Percentiles rank a stretch among this genome's conserved stretches.
Conservation (phyloP, 1,140 invertebrate species). For the Plectrocnemia conspersa region DNA sequence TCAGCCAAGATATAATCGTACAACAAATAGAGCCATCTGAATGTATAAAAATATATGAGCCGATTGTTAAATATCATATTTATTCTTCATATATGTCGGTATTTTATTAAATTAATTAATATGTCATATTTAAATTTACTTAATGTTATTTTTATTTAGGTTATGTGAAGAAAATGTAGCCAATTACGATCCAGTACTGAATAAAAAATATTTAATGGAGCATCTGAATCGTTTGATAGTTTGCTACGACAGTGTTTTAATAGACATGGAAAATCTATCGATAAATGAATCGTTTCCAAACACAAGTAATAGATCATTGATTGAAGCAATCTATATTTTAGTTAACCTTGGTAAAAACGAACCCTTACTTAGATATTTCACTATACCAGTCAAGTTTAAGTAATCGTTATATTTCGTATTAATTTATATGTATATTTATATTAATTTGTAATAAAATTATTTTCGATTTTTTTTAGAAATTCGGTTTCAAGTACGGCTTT, state of each 20-base stretch:
- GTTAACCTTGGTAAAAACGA: constrained; percentile 54
- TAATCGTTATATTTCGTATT: constrained; percentile 25
- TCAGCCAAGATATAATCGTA: constrained; percentile 30
- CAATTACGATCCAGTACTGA: constrained; percentile 26
- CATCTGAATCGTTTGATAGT: constrained; percentile 25
- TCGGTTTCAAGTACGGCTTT: constrained; percentile 38
- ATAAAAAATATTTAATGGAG: constrained; percentile 29
- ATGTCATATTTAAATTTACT: not conserved
- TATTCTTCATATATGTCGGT: constrained; percentile 10
- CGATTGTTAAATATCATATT: constrained; percentile 28
- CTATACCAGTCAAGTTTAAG: constrained; percentile 35
- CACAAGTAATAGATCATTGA: constrained; percentile 38
- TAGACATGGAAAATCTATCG: constrained; percentile 17
- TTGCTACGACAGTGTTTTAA: constrained; percentile 29
- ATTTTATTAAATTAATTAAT: constrained; percentile 10
- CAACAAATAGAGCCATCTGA: constrained; percentile 17
- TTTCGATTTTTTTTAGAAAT: constrained; percentile 37
- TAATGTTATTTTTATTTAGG: constrained; percentile 15
- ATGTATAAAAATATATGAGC: constrained; percentile 28
- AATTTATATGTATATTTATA: constrained; percentile 37
- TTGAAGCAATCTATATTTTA: constrained; percentile 57
- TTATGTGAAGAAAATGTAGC: constrained; percentile 24
- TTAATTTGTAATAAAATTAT: constrained; percentile 7
- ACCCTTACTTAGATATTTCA: constrained; percentile 50
- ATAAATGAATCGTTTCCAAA: constrained; percentile 26